phyloP scores from a whole-genome alignment of 2,113 vertebrate species.

The Halcyon malimbica region DNA sequence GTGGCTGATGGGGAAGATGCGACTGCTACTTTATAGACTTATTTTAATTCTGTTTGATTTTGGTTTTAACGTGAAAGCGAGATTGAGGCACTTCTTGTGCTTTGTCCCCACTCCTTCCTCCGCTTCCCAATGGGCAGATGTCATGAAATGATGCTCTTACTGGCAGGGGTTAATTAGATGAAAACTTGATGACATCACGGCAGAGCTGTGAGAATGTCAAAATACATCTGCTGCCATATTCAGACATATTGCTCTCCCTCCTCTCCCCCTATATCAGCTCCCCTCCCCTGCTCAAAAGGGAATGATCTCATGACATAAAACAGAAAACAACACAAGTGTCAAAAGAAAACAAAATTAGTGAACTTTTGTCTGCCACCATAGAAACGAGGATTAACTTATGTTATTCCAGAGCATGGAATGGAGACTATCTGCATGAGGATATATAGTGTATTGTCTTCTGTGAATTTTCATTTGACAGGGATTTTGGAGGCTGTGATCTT shows the following conservation, averaged over 20 bases:
- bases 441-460: constrained; percentile 90
- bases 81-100: not conserved
- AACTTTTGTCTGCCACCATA: constrained; percentile 90
- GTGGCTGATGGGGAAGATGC: not conserved
- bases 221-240: constrained; percentile 76
- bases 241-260: constrained; percentile 72
- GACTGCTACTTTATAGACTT: not conserved
- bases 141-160: constrained; percentile 65
- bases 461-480: constrained; percentile 91
- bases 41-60: not conserved
- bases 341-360: constrained; percentile 87
- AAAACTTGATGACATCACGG: constrained; percentile 80
- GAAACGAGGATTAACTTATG: constrained; percentile 89
- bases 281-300: constrained; percentile 60
- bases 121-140: constrained; percentile 55
- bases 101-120: not conserved
- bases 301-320: constrained; percentile 80
- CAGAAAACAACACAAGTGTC: constrained; percentile 85
- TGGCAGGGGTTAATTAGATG: constrained; percentile 74
- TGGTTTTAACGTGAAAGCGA: not conserved
- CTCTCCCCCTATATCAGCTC: constrained; percentile 61
- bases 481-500: constrained; percentile 94
- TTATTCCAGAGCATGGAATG: constrained; percentile 86
- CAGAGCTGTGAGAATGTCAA: constrained; percentile 75
- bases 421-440: constrained; percentile 87